Evolutionary conservation across 2,888 invertebrate genomes (phyloP), one percentile per base, ranked within the genome.

Genomic region (Papilio demoleus): DNA sequence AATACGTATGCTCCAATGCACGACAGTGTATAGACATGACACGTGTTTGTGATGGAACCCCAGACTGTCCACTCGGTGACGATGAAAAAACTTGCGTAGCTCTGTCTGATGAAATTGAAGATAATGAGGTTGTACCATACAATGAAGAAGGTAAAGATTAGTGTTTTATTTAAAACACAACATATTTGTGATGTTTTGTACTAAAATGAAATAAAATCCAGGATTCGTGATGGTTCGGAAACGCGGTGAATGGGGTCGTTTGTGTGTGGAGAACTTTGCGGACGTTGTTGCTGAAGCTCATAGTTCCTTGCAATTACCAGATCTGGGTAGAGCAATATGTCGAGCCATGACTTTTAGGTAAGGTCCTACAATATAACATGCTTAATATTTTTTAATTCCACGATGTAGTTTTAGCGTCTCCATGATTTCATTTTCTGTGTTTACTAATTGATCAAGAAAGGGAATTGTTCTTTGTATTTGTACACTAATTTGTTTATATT

Each of bases 71-170:
- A 0, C 90, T 94, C 34, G 96, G 95, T 0, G 96, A 96, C 76
- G 97, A 96, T 79, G 96, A 96, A 79, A 94, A 94, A 73, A 95
- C 95, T 73, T 97, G 97, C 76, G 95, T 95, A 6, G 94, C 94
- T 19, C 90, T 95, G 58, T 94, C 94, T 1, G 92, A 94, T 65
- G 90, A 93, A 73, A 78, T 93, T 47, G 88, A 93, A 68, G 87
- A 92, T 70, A 94, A 94, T 62, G 93, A 94, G 79, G 93, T 94
- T 17, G 91, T 94, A 74, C 93, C 94, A 14, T 95, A 95, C 77
- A 93, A 94, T 73, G 93, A 94, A 72, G 93, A 94, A 93, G 94
- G 94, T 94, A 53, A 58, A 60, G 9, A 9, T 42, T 27, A 45
- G 27, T 27, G 8, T 19, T 45, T 60, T 17, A 58, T 65, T n/a